These are phyloP conservation scores for Heliconius congener DNA, from an alignment of 1,140 invertebrate genomes.

Conservation along the genomic window DNA sequence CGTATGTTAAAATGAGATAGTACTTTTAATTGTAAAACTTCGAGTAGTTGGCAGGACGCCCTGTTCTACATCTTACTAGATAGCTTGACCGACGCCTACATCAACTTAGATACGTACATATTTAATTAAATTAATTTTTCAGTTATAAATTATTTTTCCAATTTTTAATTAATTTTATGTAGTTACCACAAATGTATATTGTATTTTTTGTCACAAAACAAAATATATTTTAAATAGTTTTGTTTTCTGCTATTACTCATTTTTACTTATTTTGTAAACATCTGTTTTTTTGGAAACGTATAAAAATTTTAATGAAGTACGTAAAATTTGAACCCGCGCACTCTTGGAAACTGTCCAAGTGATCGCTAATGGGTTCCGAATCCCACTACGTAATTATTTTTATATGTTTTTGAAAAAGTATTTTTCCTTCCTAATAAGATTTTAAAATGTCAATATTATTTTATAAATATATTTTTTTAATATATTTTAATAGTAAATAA, in stretches of 20 bases:
- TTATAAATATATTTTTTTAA: no score
- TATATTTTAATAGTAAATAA: no score
- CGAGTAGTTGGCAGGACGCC: slow-evolving; percentile 34
- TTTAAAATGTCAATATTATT: no score
- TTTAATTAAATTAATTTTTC: not conserved
- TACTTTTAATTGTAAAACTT: slow-evolving; percentile 35
- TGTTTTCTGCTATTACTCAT: not conserved
- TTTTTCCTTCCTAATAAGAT: no score
- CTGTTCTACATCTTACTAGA: slow-evolving; percentile 29
- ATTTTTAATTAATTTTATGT: not conserved
- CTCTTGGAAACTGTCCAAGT: no score
- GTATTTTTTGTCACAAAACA: not conserved
- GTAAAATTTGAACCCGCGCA: no score
- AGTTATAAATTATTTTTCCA: not conserved
- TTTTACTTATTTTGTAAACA: no score
- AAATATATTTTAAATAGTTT: not conserved
- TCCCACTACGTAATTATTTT: no score
- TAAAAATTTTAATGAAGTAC: no score
- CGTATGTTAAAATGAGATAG: slow-evolving; percentile 30
- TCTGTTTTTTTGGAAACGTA: no score
- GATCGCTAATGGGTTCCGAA: no score
- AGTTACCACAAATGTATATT: not conserved
- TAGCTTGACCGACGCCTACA: slow-evolving; percentile 11
- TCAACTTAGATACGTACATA: not conserved
- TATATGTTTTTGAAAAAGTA: no score